Evolutionary conservation across 35 echinoderm and acorn worm genomes (phyloP), one percentile per base, ranked within the genome.

Genomic region (Holothuria glaberrima): DNA sequence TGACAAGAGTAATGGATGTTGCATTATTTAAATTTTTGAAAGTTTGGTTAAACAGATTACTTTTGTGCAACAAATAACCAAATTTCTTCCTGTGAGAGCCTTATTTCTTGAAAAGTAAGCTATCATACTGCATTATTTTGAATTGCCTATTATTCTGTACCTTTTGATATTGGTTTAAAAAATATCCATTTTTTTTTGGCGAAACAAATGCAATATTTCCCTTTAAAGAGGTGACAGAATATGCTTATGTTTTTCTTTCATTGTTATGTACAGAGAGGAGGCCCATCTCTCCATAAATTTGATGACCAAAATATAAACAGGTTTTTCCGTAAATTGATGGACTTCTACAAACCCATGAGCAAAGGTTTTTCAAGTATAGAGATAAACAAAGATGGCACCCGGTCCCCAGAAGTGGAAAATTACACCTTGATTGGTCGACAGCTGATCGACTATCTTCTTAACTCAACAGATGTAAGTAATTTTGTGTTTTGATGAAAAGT

Each of bases 331-430:
- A 87, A 87, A 36, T 52, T 95, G 56, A 87, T 95, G 60, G 94
- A 95, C 38, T 95, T 95, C 90, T 95, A 95, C 86, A 95, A 95
- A 59, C 94, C 94, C 16, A 95, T 83, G 64, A 95, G 90, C 41
- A 88, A 90, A 35, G 86, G 91, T 38, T 95, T 92, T 68, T 83
- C 94, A 52, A 80, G 48, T 38, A 84, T 95, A n/a, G 91, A 91
- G 18, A 79, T 95, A 12, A 77, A 73, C 48, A 79, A 88, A 64
- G 86, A 87, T 58, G 75, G 88, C 32, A 75, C 69, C 30, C 71
- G 94, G 34, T 74, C 84, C 35, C 33, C 63, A 45, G 90, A 89
- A 10, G 68, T 89, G 17, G 90, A 95, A 80, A 92, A 59, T 24
- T 92, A 95, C 59, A 92, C 94, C 63, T 70, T 95, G 63, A 89